Conservation (phyloP, 35 echinoderm and acorn worm genomes). For the Strongylocentrotus purpuratus region DNA sequence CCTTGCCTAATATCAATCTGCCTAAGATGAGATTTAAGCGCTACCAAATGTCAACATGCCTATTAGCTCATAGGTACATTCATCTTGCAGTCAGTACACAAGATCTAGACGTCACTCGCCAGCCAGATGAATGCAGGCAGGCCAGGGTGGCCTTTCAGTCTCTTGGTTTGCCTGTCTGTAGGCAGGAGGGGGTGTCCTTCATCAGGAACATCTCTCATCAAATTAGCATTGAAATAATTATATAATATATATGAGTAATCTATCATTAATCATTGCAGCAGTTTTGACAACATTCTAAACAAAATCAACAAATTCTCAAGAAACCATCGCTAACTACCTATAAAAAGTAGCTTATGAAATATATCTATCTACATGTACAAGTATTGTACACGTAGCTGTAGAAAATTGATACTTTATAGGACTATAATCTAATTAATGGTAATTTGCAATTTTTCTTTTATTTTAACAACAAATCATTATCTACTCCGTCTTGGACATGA, state of each 20-base stretch:
- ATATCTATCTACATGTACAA: no score
- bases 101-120: constrained; percentile 19
- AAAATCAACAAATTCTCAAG: no score
- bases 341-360: no score
- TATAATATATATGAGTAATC: neutral
- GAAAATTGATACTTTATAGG: no score
- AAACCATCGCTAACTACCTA: no score
- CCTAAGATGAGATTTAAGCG: neutral
- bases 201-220: neutral
- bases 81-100: neutral
- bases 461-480: no score
- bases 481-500: no score
- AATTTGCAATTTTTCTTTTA: no score
- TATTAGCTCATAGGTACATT: neutral
- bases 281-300: no score
- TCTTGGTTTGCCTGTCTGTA: neutral
- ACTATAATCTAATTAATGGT: no score
- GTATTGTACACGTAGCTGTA: no score
- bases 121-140: neutral
- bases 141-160: neutral
- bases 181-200: neutral
- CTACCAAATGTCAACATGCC: constrained; percentile 31
- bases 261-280: no score
- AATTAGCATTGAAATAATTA: neutral
- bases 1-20: neutral